A percentile compares a stretch with the other conserved stretches of the same genome.
Evolutionary conservation across 1,140 invertebrate genomes (phyloP).

Genomic region (Lysiphlebus fabarum): DNA sequence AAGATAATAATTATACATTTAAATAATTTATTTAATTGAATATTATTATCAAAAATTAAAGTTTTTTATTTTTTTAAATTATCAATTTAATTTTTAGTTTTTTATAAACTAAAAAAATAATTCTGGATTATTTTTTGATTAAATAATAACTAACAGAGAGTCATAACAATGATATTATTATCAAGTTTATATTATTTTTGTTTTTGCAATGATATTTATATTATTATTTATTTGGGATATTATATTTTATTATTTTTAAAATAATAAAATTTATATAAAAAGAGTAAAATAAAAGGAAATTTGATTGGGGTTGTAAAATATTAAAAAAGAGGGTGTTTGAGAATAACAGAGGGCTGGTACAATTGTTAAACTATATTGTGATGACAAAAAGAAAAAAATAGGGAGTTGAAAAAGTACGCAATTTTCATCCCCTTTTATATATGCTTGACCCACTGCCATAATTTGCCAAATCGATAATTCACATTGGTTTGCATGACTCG

Average conservation of each 20-base stretch:
- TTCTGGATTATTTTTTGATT: conserved; percentile 30
- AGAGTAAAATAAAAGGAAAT: background rate
- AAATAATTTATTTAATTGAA: too few relatives aligned
- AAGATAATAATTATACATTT: too few relatives aligned
- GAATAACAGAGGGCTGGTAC: background rate
- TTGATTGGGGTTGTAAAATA: background rate
- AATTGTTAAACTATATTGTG: conserved; percentile 12
- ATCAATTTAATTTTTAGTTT: too few relatives aligned
- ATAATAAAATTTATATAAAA: background rate
- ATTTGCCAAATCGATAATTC: conserved; percentile 50
- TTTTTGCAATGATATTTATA: conserved; percentile 28
- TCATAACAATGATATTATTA: background rate
- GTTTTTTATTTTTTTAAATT: too few relatives aligned
- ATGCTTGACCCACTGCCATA: conserved; percentile 51
- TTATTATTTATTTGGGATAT: conserved; percentile 5
- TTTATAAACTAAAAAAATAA: conserved; percentile 29
- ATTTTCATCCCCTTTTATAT: conserved; percentile 27
- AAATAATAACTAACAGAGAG: conserved; percentile 26
- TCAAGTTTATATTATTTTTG: conserved; percentile 29
- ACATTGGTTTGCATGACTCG: conserved; percentile 32
- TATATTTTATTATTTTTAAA: too few relatives aligned
- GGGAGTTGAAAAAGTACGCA: background rate
- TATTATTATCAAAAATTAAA: too few relatives aligned
- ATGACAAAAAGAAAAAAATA: background rate
- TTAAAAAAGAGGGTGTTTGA: background rate